Evolutionary conservation across 2,113 vertebrate genomes (phyloP).

Genomic region (Dissostichus mawsoni): DNA sequence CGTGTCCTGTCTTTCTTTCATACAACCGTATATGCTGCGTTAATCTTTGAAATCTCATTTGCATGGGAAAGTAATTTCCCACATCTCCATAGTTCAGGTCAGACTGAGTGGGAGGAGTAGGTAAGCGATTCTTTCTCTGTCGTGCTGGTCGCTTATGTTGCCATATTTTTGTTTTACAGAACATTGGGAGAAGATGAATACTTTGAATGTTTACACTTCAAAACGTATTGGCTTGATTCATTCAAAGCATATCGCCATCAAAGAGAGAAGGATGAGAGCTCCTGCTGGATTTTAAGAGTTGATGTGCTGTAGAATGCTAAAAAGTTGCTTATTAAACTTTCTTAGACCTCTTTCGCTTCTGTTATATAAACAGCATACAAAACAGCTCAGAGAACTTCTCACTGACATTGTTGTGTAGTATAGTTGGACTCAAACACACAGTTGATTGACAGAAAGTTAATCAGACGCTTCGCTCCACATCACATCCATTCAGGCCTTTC

Average conservation of each 20-base stretch:
- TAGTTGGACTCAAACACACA: too few relatives aligned
- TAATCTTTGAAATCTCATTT: conserved; percentile 24
- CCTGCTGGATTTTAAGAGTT: neutral
- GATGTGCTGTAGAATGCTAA: conserved; percentile 12
- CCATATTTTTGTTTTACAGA: conserved; percentile 4
- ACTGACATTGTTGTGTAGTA: too few relatives aligned
- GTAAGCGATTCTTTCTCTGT: neutral
- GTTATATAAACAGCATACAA: conserved; percentile 8
- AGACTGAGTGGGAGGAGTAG: neutral
- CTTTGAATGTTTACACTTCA: neutral
- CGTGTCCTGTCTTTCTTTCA: neutral
- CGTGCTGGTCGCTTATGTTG: neutral
- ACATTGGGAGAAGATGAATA: neutral
- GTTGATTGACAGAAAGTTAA: too few relatives aligned
- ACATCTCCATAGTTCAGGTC: conserved; percentile 2
- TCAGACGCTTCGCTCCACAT: too few relatives aligned
- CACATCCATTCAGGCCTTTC: too few relatives aligned
- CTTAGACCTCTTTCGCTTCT: neutral
- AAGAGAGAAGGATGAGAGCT: neutral
- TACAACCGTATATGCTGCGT: neutral
- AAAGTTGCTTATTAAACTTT: conserved; percentile 5
- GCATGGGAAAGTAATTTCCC: conserved; percentile 8
- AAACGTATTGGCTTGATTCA: neutral
- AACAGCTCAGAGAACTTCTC: too few relatives aligned
- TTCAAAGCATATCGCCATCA: neutral